Evolutionary conservation across 2,888 invertebrate species (phyloP).

Genomic region (Sarcophaga carnaria): DNA sequence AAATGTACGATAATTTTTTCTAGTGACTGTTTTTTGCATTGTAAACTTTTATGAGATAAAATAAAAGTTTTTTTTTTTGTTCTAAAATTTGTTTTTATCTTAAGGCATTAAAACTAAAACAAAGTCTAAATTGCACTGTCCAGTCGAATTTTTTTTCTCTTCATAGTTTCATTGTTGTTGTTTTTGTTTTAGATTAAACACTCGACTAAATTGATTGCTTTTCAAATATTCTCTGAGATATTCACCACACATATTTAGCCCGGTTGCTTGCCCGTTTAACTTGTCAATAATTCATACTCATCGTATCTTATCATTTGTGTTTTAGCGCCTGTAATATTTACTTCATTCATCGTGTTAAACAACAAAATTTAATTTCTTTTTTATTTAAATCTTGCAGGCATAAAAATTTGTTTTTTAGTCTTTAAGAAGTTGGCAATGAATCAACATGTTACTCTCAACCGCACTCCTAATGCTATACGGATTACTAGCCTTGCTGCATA

Average conservation of each 20-base stretch:
- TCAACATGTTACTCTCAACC: constrained; percentile 25
- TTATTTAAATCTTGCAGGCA: constrained; percentile 28
- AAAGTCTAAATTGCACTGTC: not conserved
- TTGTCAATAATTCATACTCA: not conserved
- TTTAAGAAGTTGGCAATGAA: not conserved
- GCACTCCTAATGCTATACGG: not conserved
- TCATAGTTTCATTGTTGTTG: not conserved
- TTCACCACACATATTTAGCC: too few species aligned
- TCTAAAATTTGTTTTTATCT: too few species aligned
- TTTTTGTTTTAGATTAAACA: too few species aligned
- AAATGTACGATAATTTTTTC: too few species aligned
- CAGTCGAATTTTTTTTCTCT: not conserved
- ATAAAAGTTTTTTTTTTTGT: too few species aligned
- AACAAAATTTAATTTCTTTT: not conserved
- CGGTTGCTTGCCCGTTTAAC: not conserved
- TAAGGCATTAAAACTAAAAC: too few species aligned
- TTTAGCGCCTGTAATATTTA: not conserved
- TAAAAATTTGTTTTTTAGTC: constrained; percentile 39
- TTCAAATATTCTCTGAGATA: not conserved
- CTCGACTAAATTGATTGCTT: not conserved
- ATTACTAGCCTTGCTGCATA: not conserved
- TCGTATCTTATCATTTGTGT: constrained; percentile 7
- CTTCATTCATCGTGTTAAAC: not conserved
- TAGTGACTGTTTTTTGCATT: too few species aligned
- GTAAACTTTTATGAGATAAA: too few species aligned